Conservation (phyloP, 1,140 invertebrate species). For the Drosophila oshimai region DNA sequence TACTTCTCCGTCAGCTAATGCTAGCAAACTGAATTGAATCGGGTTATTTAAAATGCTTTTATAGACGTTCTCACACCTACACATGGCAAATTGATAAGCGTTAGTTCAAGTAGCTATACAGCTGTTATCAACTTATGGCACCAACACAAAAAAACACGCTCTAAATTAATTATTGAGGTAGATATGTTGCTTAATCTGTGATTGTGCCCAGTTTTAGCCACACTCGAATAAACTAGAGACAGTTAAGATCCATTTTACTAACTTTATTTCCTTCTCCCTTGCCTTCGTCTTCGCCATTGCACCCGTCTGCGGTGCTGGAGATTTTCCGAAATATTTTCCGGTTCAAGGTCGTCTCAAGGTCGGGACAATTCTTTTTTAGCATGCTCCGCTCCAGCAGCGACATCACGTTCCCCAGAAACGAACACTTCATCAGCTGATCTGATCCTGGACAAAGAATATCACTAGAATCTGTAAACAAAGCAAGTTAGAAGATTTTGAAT, state of each 20-base stretch:
- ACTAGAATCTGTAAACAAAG: too few relatives aligned
- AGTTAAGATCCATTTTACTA: not conserved
- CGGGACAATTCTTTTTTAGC: not conserved
- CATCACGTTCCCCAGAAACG: not conserved
- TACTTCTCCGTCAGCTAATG: conserved; percentile 21
- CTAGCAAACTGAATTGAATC: conserved; percentile 18
- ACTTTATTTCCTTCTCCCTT: not conserved
- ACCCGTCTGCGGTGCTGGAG: not conserved
- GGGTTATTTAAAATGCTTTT: conserved; percentile 11
- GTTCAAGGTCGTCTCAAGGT: not conserved
- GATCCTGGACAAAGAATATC: too few relatives aligned
- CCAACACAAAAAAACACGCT: not conserved
- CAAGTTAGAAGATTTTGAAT: too few relatives aligned
- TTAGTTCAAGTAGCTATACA: not conserved
- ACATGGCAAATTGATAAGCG: conserved; percentile 1
- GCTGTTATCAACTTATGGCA: conserved; percentile 15
- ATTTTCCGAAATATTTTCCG: not conserved
- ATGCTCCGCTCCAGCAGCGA: not conserved
- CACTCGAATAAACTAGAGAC: not conserved
- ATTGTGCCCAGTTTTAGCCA: not conserved
- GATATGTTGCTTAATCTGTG: not conserved
- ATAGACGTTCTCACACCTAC: conserved; percentile 6
- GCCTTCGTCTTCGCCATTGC: not conserved
- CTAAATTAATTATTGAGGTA: conserved; percentile 15
- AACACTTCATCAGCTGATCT: not conserved